Evolutionary conservation across 2,797 vertebrate species (phyloP), one percentile per base, ranked within the genome.

Genomic region (Arctocebus calabarensis): DNA sequence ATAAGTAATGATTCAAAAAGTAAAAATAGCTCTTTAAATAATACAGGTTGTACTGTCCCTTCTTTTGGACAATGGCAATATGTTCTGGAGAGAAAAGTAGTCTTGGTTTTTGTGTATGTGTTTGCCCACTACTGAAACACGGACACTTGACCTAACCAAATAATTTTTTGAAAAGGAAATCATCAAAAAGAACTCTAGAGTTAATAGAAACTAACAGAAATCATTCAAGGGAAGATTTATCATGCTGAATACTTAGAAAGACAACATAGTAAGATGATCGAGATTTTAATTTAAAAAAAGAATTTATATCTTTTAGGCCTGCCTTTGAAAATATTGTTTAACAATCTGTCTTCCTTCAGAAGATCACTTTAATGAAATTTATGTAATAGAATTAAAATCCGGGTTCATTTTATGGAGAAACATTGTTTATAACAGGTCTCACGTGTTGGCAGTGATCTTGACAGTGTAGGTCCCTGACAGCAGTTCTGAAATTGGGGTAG

Each of bases 371-470:
- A 92, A 79, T 68, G 34, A 84, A 74, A 82, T 95, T 74, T 68
- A 70, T 20, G 19, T 43, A 64, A 84, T 13, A 64, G 52, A 94
- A 82, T 90, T 90, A 90, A 96, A 88, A 40, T 13, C 32, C n/a
- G 55, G 73, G 55, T 52, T 87, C 29, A 0, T 77, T 66, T 82
- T 32, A 13, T 3, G 5, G 59, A 2, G 84, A 34, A 40, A 57
- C 20, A 17, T 14, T 64, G 40, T 88, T 94, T 87, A 29, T 12
- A 55, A 93, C 43, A 61, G 70, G 37, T 4, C 62, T 66, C 0
- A 0, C 43, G 45, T 82, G 73, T 78, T 79, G 79, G 90, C 71
- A 32, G 84, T 94, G 90, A 91, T 90, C 37, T 64, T 62, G 62
- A 43, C 20, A 52, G 23, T 55, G 19, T 22, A 0, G 74, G 68